Percentiles rank a stretch among this genome's conserved stretches.
Evolutionary conservation across 2,113 vertebrate species (phyloP).

Genomic region (Silurus glanis): DNA sequence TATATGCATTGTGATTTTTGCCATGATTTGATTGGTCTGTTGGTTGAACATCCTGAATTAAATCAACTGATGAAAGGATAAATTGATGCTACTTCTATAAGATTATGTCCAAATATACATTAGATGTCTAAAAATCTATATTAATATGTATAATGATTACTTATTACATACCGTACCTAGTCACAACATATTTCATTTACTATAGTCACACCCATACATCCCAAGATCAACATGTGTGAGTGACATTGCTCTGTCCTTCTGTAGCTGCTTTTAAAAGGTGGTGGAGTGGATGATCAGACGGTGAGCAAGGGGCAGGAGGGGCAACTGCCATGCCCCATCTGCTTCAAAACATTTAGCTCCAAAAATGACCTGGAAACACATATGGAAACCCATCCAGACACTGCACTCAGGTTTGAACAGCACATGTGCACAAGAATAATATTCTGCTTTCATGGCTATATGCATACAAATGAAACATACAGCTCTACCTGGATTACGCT

Average conservation of each 20-base stretch:
- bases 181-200: too few species aligned
- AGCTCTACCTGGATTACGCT: neutral
- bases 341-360: slow-evolving; percentile 89
- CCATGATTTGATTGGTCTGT: neutral
- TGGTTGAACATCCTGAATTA: neutral
- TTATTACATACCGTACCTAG: neutral
- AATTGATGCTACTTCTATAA: neutral
- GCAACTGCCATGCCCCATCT: slow-evolving; percentile 85
- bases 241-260: slow-evolving; percentile 24
- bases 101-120: too few species aligned
- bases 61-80: neutral
- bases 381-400: slow-evolving; percentile 93
- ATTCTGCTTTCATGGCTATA: slow-evolving; percentile 56
- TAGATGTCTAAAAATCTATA: too few species aligned
- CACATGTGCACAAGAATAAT: slow-evolving; percentile 61
- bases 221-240: slow-evolving; percentile 1
- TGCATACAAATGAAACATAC: slow-evolving; percentile 55
- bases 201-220: neutral
- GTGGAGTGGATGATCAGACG: slow-evolving; percentile 62
- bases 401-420: slow-evolving; percentile 82
- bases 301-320: slow-evolving; percentile 76
- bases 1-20: neutral
- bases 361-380: slow-evolving; percentile 89
- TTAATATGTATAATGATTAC: neutral
- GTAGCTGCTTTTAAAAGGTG: slow-evolving; percentile 78